A percentile compares a stretch with the other conserved stretches of the same genome.
phyloP scores from a whole-genome alignment of 2,797 vertebrate species.

The Lindbergichthys nudifrons region DNA sequence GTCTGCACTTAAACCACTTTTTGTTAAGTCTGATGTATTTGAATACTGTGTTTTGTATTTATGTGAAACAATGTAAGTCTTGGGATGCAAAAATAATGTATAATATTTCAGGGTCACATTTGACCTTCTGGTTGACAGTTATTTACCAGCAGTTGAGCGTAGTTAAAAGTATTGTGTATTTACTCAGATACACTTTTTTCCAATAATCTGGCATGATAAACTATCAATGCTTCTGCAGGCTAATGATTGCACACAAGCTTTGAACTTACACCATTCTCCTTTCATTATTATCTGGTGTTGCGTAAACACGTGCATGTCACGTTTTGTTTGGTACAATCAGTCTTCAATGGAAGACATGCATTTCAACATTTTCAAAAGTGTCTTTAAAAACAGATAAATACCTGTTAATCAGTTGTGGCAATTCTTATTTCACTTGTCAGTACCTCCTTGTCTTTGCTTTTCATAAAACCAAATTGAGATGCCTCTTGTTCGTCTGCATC shows the following conservation, averaged over 20 bases:
- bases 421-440: background rate
- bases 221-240: background rate
- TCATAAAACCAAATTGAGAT: too few species aligned
- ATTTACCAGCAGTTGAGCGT: too few species aligned
- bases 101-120: too few species aligned
- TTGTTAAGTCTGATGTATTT: too few species aligned
- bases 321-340: background rate
- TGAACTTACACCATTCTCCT: background rate
- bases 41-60: too few species aligned
- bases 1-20: too few species aligned
- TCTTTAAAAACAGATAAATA: background rate
- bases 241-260: slow-evolving; percentile 26
- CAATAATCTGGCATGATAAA: slow-evolving; percentile 4
- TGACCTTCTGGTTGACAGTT: too few species aligned
- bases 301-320: background rate
- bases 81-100: too few species aligned
- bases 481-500: too few species aligned
- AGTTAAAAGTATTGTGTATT: background rate
- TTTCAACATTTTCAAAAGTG: background rate
- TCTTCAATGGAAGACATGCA: background rate
- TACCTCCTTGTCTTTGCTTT: too few species aligned
- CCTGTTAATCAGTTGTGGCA: background rate
- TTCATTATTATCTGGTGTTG: background rate
- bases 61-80: too few species aligned
- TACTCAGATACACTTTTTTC: background rate